Evolutionary conservation across 2,113 vertebrate species (phyloP).

Genomic region (Elgaria multicarinata): DNA sequence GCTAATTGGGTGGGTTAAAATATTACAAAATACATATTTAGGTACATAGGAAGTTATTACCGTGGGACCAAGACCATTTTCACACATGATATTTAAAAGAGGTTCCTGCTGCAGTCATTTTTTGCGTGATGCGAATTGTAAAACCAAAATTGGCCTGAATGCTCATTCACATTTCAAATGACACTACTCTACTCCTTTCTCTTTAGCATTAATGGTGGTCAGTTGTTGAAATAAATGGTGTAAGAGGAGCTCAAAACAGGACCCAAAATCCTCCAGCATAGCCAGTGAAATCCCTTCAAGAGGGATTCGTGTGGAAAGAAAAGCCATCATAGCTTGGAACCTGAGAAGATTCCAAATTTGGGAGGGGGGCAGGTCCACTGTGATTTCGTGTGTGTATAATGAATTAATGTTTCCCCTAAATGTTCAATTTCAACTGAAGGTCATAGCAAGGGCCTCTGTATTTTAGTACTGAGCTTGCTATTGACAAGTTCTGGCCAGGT

Average conservation of each 20-base stretch:
- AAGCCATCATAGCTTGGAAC: not conserved
- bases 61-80: not conserved
- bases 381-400: too few species aligned
- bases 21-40: not conserved
- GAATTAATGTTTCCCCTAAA: too few species aligned
- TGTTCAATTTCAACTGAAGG: not conserved
- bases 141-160: not conserved
- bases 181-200: not conserved
- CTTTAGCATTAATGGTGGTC: not conserved
- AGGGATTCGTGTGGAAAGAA: not conserved
- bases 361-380: not conserved
- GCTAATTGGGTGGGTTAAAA: not conserved
- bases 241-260: not conserved
- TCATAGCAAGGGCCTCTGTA: not conserved
- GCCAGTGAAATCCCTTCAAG: not conserved
- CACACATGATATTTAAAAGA: not conserved
- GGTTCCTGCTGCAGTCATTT: not conserved
- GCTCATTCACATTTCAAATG: not conserved
- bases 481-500: not conserved
- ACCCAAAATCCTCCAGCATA: not conserved
- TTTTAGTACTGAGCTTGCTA: not conserved
- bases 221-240: not conserved
- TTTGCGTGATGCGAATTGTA: not conserved
- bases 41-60: not conserved
- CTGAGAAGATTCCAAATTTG: not conserved